These are phyloP conservation scores for Drosophila niveifrons DNA, from an alignment of 2,888 invertebrate genomes.

Conservation along the genomic window DNA sequence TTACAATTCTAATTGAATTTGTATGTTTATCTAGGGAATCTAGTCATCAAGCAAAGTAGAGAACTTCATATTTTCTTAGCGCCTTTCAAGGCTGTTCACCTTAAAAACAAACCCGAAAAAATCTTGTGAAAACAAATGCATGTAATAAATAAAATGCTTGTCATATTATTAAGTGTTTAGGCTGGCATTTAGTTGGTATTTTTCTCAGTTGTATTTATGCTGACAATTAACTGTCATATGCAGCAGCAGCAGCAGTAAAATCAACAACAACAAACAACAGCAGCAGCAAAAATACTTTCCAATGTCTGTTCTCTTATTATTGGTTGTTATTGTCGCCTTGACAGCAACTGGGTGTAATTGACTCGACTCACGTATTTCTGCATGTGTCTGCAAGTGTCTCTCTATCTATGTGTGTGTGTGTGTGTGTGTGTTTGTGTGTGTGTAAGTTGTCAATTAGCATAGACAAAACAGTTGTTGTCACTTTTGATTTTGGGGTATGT, in stretches of 20 bases:
- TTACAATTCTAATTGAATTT: no score
- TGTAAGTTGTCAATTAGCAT: conserved; percentile 60
- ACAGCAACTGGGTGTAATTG: conserved; percentile 68
- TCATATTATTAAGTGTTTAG: conserved; percentile 3
- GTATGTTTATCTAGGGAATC: no score
- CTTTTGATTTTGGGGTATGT: conserved; percentile 36
- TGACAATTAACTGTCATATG: conserved; percentile 31
- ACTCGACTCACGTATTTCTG: neutral
- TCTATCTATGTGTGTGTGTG: neutral
- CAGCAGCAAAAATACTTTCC: conserved; percentile 22
- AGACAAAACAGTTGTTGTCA: conserved; percentile 29
- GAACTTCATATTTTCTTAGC: no score
- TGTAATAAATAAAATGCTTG: neutral
- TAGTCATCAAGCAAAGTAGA: no score
- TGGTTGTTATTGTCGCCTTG: conserved; percentile 58
- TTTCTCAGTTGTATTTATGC: conserved; percentile 9
- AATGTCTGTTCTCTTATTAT: conserved; percentile 24
- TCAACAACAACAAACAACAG: neutral
- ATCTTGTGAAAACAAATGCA: neutral
- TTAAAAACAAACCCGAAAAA: neutral
- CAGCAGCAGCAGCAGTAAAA: conserved; percentile 13
- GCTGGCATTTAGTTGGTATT: conserved; percentile 13
- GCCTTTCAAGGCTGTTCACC: conserved; percentile 5
- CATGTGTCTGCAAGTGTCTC: no score
- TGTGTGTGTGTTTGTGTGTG: conserved; percentile 9